Base-by-base conservation (phyloP, 1,140 invertebrate species). In the Lucilia cuprina region DNA sequence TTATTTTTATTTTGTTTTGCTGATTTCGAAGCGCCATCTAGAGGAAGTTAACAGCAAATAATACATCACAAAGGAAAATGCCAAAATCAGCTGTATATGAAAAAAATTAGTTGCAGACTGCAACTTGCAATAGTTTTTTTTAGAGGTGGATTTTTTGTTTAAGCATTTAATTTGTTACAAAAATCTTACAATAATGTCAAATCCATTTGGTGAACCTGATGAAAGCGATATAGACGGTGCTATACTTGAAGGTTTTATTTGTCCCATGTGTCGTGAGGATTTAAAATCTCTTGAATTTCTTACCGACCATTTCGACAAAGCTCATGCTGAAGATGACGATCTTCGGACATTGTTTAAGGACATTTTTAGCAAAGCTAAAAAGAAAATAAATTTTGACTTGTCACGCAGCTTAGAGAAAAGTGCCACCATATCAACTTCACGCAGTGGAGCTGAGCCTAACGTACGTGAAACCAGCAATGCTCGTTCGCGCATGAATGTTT, bases 211-310 rank as follows among this genome's bases (percentile, higher is more conserved):
- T 2, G 84, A 85, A 55, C 84, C 84, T 55, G 84, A 85, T 77
- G 84, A 85, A 35, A 47, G 47, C 21, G 75, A 83, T 12, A 49
- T 70, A 5, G 65, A 70, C 70, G 93, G 92, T 14, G 93, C 94
- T 87, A 95, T 97, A 84, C 92, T 96, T 83, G 97, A 99, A 91
- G 98, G 98, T 9, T 98, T 98, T 90, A 92, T 99, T 5, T 99
- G 98, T 91, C 97, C 98, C 0, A 96, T 98, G 88, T 99, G 98
- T 90, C 95, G 97, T 92, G 94, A 95, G 74, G 97, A 98, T 91
- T 93, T 98, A 19, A 96, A 96, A 87, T 95, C 96, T 21, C 94
- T 96, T 9, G 93, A 94, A 82, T 94, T 96, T 88, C 92, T 99
- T 84, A 95, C 96, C 55, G 93, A 93, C 85, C 97, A 98, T 91